Base-by-base conservation (phyloP, 2,113 vertebrate genomes). In the Salvelinus sp. region DNA sequence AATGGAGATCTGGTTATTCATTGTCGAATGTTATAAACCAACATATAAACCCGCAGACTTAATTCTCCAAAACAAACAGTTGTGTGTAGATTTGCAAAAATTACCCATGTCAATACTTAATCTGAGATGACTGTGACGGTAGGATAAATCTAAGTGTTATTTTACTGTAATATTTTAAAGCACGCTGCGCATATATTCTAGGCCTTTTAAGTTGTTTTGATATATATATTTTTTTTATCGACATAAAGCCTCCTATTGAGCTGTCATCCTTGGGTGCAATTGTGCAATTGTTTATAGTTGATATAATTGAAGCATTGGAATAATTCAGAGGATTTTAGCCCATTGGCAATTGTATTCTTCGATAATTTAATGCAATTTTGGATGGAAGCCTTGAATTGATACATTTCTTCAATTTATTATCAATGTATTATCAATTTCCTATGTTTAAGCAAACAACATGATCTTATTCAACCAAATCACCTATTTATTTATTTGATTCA, bases 1-100 rank as follows among this genome's bases (percentile, higher is more conserved):
- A 96, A 95, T 91, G 91, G 94, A 90, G 92, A 94, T 92, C 95
- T 94, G 93, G 95, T 95, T 96, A 96, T 94, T 97, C 94, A 96
- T 96, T 96, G 96, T 94, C 90, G 91, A 95, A 92, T 93, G 94
- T 91, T 94, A 96, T 96, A 96, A 97, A 95, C 85, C 86, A 88
- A 85, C 73, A 92, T 90, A 82, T 91, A 86, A 44, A 88, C 88
- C 88, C 85, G 74, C 81, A 90, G 85, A 92, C 82, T 89, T 86
- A 87, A 90, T 90, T 91, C 82, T 86, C 88, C 86, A 91, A 92
- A 90, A 89, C 90, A 92, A 93, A 94, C 90, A 92, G 82, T 78
- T 75, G 76, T 75, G 86, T 80, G 87, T 85, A 86, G 84, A 87
- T 92, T 91, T 89, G 83, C 82, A 77, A 77, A 80, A 91, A 84